Percentiles rank a stretch among this genome's conserved stretches.
These are phyloP conservation scores for Drosophila lini DNA, from an alignment of 1,140 invertebrate genomes.

Conservation along the genomic window DNA sequence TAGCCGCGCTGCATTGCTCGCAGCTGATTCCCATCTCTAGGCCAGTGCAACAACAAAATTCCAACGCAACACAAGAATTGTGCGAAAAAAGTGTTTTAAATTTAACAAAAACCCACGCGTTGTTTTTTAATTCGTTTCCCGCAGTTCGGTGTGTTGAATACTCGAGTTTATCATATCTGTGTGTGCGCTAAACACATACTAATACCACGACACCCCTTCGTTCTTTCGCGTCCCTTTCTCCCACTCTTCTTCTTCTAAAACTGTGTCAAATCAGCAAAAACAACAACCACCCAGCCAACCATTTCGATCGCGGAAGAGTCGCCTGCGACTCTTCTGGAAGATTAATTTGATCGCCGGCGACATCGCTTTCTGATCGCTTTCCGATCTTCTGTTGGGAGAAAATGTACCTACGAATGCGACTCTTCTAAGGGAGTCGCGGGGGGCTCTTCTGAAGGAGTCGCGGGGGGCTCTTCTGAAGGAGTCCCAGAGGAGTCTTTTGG, in stretches of 20 bases:
- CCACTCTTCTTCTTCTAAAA: constrained; percentile 42
- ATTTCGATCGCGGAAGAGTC: too few species aligned
- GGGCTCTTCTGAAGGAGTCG: too few species aligned
- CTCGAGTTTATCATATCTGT: constrained; percentile 8
- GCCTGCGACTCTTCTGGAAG: too few species aligned
- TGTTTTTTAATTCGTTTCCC: constrained; percentile 12
- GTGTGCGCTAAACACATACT: neutral
- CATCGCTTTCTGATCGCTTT: too few species aligned
- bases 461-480: too few species aligned
- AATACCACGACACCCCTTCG: neutral
- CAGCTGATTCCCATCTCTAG: constrained; percentile 17
- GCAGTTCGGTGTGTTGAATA: neutral
- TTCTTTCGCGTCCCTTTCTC: constrained; percentile 20
- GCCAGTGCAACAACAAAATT: constrained; percentile 71
- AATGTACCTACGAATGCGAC: too few species aligned
- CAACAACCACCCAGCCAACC: constrained; percentile 21
- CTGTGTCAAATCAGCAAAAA: constrained; percentile 66
- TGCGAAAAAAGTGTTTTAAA: constrained; percentile 33
- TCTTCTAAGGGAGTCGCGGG: too few species aligned
- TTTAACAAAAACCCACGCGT: constrained; percentile 26
- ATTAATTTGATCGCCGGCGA: too few species aligned
- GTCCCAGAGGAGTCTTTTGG: too few species aligned
- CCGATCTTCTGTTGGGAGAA: too few species aligned
- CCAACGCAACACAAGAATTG: constrained; percentile 56
- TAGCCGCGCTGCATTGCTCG: constrained; percentile 10